Conservation (phyloP, 2,113 vertebrate genomes). For the Solea solea region DNA sequence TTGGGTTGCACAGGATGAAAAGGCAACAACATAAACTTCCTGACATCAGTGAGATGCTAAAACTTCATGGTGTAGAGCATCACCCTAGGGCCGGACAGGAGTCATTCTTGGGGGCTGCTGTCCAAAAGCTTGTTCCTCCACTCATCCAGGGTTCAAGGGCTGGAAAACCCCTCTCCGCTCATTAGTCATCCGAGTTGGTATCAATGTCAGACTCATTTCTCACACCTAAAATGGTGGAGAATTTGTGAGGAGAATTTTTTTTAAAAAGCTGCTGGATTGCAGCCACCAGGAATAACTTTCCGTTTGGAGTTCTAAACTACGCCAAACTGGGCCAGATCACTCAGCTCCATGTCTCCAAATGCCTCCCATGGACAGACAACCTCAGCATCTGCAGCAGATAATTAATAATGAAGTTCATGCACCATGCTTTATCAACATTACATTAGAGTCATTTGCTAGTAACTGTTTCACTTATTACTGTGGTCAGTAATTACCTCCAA, state of each 20-base stretch:
- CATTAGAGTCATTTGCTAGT: background rate
- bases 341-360: slow-evolving; percentile 90
- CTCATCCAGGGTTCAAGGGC: background rate
- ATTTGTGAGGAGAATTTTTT: background rate
- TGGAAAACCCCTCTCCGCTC: background rate
- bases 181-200: background rate
- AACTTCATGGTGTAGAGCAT: background rate
- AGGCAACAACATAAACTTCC: slow-evolving; percentile 1
- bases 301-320: slow-evolving; percentile 78
- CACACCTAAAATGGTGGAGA: too few relatives aligned
- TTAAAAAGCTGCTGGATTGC: slow-evolving; percentile 27
- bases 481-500: slow-evolving; percentile 84
- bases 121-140: slow-evolving; percentile 27
- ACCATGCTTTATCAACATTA: too few relatives aligned
- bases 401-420: background rate
- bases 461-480: background rate
- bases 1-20: slow-evolving; percentile 2
- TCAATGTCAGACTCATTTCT: background rate
- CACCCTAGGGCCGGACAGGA: background rate
- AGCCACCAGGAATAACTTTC: slow-evolving; percentile 30
- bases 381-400: slow-evolving; percentile 4
- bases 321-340: slow-evolving; percentile 88
- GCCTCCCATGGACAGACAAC: slow-evolving; percentile 92
- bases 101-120: slow-evolving; percentile 29
- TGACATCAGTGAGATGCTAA: slow-evolving; percentile 17